These are phyloP conservation scores for Andricus grossulariae DNA, from an alignment of 1,140 invertebrate genomes.

Conservation along the genomic window DNA sequence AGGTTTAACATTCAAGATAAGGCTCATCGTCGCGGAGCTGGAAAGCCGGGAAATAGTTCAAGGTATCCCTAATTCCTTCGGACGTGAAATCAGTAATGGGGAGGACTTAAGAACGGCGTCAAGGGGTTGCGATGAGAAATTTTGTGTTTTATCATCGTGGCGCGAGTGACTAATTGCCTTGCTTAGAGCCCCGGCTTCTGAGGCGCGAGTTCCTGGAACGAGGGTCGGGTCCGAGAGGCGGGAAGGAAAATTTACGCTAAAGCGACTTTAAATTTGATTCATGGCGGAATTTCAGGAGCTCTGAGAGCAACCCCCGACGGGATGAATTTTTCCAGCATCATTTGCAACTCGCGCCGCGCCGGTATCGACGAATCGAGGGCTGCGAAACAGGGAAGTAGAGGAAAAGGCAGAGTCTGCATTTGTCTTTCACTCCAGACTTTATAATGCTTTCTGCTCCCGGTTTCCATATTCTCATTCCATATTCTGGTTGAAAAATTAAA, in stretches of 20 bases:
- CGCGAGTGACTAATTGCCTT: constrained; percentile 64
- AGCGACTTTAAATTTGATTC: constrained; percentile 71
- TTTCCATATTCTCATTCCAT: background rate
- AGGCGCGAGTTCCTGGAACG: constrained; percentile 35
- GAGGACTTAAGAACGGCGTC: constrained; percentile 10
- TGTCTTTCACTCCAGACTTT: background rate
- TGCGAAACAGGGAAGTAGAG: constrained; percentile 4
- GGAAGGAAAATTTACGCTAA: constrained; percentile 60
- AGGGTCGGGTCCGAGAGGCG: constrained; percentile 44
- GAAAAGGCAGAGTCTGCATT: background rate
- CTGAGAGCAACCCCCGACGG: background rate
- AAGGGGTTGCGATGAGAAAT: constrained; percentile 46
- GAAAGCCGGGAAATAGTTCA: constrained; percentile 20
- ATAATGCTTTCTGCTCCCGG: background rate
- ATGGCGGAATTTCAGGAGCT: constrained; percentile 51
- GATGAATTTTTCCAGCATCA: constrained; percentile 21
- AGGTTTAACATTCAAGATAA: background rate
- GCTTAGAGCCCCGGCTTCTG: constrained; percentile 55
- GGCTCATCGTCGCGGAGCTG: background rate
- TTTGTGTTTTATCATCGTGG: constrained; percentile 59
- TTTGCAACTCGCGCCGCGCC: constrained; percentile 39
- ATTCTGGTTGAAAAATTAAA: too few species aligned
- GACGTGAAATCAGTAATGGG: constrained; percentile 29
- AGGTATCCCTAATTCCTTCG: constrained; percentile 5
- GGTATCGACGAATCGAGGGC: constrained; percentile 41